Evolutionary conservation across 2,888 invertebrate species (phyloP).

Genomic region (Aleiodes alternator): DNA sequence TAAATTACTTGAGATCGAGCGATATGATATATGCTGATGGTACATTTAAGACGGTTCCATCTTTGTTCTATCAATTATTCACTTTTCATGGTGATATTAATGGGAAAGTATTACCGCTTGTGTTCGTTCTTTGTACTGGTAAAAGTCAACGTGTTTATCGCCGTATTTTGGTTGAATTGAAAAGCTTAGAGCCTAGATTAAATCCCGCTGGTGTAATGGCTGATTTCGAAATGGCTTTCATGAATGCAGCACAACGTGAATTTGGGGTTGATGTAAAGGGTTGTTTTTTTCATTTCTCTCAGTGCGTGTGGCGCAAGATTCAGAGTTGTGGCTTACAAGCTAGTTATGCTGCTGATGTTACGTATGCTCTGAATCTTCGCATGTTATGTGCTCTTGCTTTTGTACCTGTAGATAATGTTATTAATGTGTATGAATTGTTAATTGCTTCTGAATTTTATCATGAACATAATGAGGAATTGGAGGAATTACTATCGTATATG

Average conservation of each 20-base stretch:
- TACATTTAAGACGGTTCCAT: too few species aligned
- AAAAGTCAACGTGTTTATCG: too few species aligned
- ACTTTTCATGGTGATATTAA: too few species aligned
- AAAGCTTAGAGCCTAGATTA: not conserved
- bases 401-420: conserved; percentile 38
- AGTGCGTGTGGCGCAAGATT: conserved; percentile 50
- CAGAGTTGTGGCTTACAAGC: conserved; percentile 42
- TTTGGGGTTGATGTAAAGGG: conserved; percentile 29
- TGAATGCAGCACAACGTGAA: conserved; percentile 1
- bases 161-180: not conserved
- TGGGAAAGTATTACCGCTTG: too few species aligned
- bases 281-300: conserved; percentile 50
- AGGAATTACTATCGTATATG: not conserved
- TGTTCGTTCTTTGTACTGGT: too few species aligned
- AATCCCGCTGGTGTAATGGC: conserved; percentile 9
- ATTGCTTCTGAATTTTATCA: not conserved
- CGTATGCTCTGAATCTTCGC: conserved; percentile 48
- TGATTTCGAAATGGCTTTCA: conserved; percentile 34
- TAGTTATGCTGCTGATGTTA: conserved; percentile 42
- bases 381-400: conserved; percentile 50
- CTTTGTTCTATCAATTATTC: too few species aligned
- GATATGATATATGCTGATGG: too few species aligned
- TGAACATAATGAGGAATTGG: not conserved
- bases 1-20: too few species aligned
- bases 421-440: not conserved